Evolutionary conservation across 2,797 vertebrate genomes (phyloP), one percentile per base, ranked within the genome.

Genomic region (Poecilia velifera): DNA sequence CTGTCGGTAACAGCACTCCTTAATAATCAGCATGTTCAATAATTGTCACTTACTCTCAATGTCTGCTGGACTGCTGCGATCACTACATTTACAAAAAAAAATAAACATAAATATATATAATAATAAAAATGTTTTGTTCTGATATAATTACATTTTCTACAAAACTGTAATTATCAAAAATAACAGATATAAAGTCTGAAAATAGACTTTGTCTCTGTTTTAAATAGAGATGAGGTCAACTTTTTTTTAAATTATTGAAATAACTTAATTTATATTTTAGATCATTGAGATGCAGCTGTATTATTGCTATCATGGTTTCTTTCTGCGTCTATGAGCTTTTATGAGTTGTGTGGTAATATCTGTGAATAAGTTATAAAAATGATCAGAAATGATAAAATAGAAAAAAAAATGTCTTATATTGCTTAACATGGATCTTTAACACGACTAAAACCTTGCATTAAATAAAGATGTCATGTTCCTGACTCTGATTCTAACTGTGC

Each of bases 401-500:
- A 9, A 8, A 1, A 53, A n/a, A 55, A 55, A 55, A 31, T 31
- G 9, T 72, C 14, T 51, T 31, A 51, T 5, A 34, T 73, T 36
- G 6, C 22, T 47, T 13, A 47, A 18, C 9, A 28, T 47, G 13
- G 5, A 34, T 18, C 13, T 36, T 28, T 59, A 22, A 22, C 12
- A 20, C 10, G 6, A 55, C 20, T 72, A 45, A 72, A 78, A 45
- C 28, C n/a, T 55, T 45, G 53, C 64, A 49, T 1, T 3, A 43
- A n/a, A 39, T n/a, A 57, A 5, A 39, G 53, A 43, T 43, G 10
- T 25, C 47, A 16, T 77, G 68, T 81, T 74, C 43, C 41, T 74
- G 41, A 80, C n/a, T 31, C 72, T 41, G 39, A 73, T n/a, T 31
- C 68, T 51, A 10, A 82, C 31, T 43, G 31, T 31, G 53, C 62